These are phyloP conservation scores for Oscheius sp. DNA, from an alignment of 1,140 invertebrate species.

Conservation along the genomic window DNA sequence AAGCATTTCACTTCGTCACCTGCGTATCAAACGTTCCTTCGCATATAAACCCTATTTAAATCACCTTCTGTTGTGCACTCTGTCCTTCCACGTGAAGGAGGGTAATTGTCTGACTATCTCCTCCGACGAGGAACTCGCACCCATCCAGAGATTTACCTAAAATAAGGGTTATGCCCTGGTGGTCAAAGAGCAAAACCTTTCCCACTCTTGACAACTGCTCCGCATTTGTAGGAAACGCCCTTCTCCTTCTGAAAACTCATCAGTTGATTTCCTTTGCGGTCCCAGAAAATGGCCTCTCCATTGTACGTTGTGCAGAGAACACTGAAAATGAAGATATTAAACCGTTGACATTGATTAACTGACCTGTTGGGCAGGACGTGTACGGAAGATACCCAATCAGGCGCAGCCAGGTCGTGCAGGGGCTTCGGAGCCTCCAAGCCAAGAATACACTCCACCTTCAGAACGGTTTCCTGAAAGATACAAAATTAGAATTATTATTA, in stretches of 20 bases:
- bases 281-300: slow-evolving; percentile 48
- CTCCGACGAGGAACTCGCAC: slow-evolving; percentile 37
- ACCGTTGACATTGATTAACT: slow-evolving; percentile 17
- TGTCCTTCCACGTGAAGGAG: slow-evolving; percentile 31
- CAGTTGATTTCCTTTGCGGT: slow-evolving; percentile 11
- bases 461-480: slow-evolving; percentile 40
- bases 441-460: slow-evolving; percentile 52
- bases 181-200: neutral
- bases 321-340: slow-evolving; percentile 40
- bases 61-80: neutral
- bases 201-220: neutral
- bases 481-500: neutral
- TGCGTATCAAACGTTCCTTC: too few relatives aligned
- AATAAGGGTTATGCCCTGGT: neutral
- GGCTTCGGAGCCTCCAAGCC: slow-evolving; percentile 47
- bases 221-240: slow-evolving; percentile 34
- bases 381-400: slow-evolving; percentile 51
- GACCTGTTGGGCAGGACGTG: slow-evolving; percentile 35
- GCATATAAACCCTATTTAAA: too few relatives aligned
- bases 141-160: slow-evolving; percentile 16
- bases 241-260: slow-evolving; percentile 6
- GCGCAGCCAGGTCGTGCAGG: slow-evolving; percentile 42
- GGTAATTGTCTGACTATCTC: slow-evolving; percentile 47
- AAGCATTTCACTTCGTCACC: too few relatives aligned
- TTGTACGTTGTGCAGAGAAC: slow-evolving; percentile 52